phyloP scores from a whole-genome alignment of 2,888 invertebrate species.

The Hyppa rectilinea region DNA sequence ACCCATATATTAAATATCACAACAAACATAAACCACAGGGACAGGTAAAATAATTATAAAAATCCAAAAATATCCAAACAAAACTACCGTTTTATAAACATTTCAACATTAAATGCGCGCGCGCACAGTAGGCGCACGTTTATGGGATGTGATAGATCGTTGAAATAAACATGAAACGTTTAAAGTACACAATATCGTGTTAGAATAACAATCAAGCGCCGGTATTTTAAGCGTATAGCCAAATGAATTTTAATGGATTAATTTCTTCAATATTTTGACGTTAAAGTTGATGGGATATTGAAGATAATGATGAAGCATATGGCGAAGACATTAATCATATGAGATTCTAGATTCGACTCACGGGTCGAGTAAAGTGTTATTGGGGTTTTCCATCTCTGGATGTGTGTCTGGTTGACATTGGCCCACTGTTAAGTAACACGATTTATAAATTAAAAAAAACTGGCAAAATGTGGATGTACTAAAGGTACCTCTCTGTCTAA shows the following conservation, averaged over 20 bases:
- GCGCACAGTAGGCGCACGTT: slow-evolving; percentile 56
- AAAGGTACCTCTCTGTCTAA: too few species aligned
- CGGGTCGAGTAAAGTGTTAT: too few species aligned
- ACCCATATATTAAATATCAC: slow-evolving; percentile 11
- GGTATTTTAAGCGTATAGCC: slow-evolving; percentile 14
- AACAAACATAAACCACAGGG: slow-evolving; percentile 5
- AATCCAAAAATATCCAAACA: slow-evolving; percentile 49
- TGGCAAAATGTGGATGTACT: too few species aligned
- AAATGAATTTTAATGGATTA: slow-evolving; percentile 48
- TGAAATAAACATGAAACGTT: slow-evolving; percentile 65
- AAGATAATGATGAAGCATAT: neutral
- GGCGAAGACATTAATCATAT: too few species aligned
- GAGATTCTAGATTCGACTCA: too few species aligned
- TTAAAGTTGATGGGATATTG: neutral
- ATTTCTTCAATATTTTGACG: slow-evolving; percentile 11
- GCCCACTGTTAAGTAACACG: too few species aligned
- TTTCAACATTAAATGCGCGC: slow-evolving; percentile 63
- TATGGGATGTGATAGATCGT: slow-evolving; percentile 67
- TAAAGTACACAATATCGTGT: slow-evolving; percentile 51
- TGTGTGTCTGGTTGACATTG: too few species aligned
- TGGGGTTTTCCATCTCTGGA: too few species aligned
- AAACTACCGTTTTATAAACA: slow-evolving; percentile 70
- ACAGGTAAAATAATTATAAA: slow-evolving; percentile 44
- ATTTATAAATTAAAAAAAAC: too few species aligned
- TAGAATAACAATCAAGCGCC: slow-evolving; percentile 56